Percentiles rank a stretch among this genome's conserved stretches.
These are phyloP conservation scores for Pectinophora gossypiella DNA, from an alignment of 1,140 invertebrate species.

Conservation along the genomic window DNA sequence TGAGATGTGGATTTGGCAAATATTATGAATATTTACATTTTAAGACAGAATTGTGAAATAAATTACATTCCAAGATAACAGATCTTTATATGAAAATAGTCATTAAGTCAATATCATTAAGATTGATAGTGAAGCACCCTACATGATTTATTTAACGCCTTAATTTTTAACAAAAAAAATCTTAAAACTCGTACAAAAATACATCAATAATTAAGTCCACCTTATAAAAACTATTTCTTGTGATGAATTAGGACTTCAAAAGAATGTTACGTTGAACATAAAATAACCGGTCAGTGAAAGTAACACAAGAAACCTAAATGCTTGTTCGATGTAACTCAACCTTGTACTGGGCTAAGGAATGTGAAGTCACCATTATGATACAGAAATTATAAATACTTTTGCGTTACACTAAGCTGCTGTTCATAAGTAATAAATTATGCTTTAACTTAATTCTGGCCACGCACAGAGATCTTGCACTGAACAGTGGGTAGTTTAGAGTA, in stretches of 20 bases:
- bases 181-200: conserved; percentile 44
- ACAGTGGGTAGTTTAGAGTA: conserved; percentile 19
- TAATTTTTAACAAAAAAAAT: conserved; percentile 20
- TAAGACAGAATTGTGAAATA: conserved; percentile 14
- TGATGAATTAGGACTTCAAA: conserved; percentile 44
- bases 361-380: conserved; percentile 60
- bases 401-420: conserved; percentile 29
- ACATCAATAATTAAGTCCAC: conserved; percentile 29
- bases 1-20: conserved; percentile 43
- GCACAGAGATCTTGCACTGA: conserved; percentile 17
- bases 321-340: conserved; percentile 52
- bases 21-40: conserved; percentile 42
- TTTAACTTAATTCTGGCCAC: conserved; percentile 16
- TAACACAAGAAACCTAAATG: conserved; percentile 17
- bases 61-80: conserved; percentile 13
- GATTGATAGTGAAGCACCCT: conserved; percentile 15
- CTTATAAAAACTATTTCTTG: conserved; percentile 38
- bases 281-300: conserved; percentile 20
- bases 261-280: conserved; percentile 22
- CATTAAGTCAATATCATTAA: not conserved
- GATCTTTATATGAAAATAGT: not conserved
- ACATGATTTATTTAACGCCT: conserved; percentile 10
- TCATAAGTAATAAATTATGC: conserved; percentile 37
- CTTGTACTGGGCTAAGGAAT: conserved; percentile 44
- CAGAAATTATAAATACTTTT: conserved; percentile 70